Percentiles rank a stretch among this genome's conserved stretches.
Conservation (phyloP, 1,140 invertebrate genomes). For the Macrosteles quadrilineatus region DNA sequence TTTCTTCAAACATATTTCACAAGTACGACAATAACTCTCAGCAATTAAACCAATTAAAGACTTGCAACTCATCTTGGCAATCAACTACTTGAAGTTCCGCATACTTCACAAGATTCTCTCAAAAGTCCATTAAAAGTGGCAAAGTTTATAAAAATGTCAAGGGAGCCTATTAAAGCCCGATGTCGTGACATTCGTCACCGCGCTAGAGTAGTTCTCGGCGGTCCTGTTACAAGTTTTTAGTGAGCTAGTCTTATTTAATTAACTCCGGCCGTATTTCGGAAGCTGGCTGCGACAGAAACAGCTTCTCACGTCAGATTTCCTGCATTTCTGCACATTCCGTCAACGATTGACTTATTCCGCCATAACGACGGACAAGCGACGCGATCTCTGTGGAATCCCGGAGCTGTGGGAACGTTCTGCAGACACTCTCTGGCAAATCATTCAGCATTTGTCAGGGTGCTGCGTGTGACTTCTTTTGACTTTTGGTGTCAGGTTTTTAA, state of each 20-base stretch:
- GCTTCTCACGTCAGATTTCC: conserved; percentile 9
- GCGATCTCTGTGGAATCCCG: neutral
- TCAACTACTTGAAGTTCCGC: no score
- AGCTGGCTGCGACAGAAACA: neutral
- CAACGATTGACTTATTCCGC: conserved; percentile 11
- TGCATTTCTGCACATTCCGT: neutral
- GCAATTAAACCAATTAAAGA: no score
- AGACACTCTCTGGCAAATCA: no score
- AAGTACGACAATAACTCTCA: no score
- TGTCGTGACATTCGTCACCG: neutral
- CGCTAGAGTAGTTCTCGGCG: neutral
- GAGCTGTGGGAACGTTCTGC: neutral
- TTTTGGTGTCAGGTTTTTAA: no score
- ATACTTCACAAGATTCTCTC: no score
- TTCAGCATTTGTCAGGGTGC: no score
- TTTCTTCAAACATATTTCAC: no score
- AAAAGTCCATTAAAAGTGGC: neutral
- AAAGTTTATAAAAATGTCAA: conserved; percentile 8
- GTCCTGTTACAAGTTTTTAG: neutral
- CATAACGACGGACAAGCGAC: conserved; percentile 1
- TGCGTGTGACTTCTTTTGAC: no score
- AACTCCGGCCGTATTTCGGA: conserved; percentile 5
- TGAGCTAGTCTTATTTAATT: neutral
- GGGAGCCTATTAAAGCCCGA: neutral
- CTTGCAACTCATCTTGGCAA: no score